Evolutionary conservation across 2,113 vertebrate species (phyloP), one percentile per base, ranked within the genome.

Genomic region (Dicerorhinus sumatrensis): DNA sequence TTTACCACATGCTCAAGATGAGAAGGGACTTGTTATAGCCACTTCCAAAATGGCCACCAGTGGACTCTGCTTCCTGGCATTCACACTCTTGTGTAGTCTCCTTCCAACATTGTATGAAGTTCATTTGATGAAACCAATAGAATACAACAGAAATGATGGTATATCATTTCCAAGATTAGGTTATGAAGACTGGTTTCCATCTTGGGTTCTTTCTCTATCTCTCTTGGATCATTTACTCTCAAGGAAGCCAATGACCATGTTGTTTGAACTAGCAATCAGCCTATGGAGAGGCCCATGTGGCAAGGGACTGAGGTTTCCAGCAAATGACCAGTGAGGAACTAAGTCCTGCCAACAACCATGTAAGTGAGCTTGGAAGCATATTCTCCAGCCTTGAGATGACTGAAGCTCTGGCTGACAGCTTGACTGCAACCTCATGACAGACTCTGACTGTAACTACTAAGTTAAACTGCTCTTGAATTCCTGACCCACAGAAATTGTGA

Each of bases 131-230:
- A 93, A 91, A 69, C 14, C 27, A 80, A 33, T 67, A 85, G 31
- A 91, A 85, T 62, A 58, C 7, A 84, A 31, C 33, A 89, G 82
- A 88, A 75, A 33, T 77, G 36, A 73, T 87, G 36, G 8, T 58
- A 60, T 77, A 10, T 58, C 62, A 77, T n/a, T 91, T 91, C 27
- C 13, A 31, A 75, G 39, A 77, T 62, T 92, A 69, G 13, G 14
- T 92, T 94, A 58, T 92, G 72, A 92, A 93, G 46, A 94, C n/a
- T 6, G 14, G 42, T 9, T 89, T 93, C 25, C n/a, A 69, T 88
- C 39, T 83, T 95, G 29, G 4, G 1, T 85, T 86, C 5, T 86
- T 82, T 77, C 2, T 69, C 46, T 67, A n/a, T 84, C 2, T 83
- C 11, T 88, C 33, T 90, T 58, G 39, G 25, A 86, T 81, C 10